Evolutionary conservation across 2,888 invertebrate species (phyloP), one percentile per base, ranked within the genome.

Genomic region (Halictus quadricinctus): DNA sequence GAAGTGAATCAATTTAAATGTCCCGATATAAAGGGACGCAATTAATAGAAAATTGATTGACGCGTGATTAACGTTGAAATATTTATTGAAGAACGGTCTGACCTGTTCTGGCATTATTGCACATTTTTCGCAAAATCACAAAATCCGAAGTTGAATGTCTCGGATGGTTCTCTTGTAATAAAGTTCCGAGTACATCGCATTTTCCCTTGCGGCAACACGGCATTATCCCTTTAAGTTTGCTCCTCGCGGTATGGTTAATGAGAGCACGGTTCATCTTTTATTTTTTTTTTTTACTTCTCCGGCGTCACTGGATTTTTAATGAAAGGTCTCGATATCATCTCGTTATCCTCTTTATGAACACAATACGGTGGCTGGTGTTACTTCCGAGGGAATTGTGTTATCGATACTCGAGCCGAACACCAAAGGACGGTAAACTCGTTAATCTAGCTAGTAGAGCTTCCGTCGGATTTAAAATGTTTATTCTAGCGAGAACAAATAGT

Each of bases 311-410:
- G 66, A 8, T 66, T 66, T 66, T 36, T 66, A 66, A 66, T 66
- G 66, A 66, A 66, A 66, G 66, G 18, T 4, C 66, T 66, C 66
- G 66, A 66, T 36, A 66, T 36, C 66, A 29, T 66, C 66, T 66
- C 36, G 66, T 66, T 66, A 66, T 36, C 66, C 36, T 66, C 21
- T 66, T 36, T 36, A 66, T 36, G 66, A 18, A 4, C 10, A 18
- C 36, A 36, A 66, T 29, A 36, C 36, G 36, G 36, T 36, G 21
- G 66, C 1, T 29, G 36, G 36, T 10, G 36, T 36, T 36, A 21
- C 36, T 21, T 18, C 21, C 29, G 29, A 18, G 18, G 21, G 36
- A 10, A 36, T 36, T 36, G 3, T 36, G 21, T 36, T 66, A 36
- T 36, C 36, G 66, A 36, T 29, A 66, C 29, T 18, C 18, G 18